Conservation (phyloP, 2,888 invertebrate genomes). For the Xestoiulus laeticollis region DNA sequence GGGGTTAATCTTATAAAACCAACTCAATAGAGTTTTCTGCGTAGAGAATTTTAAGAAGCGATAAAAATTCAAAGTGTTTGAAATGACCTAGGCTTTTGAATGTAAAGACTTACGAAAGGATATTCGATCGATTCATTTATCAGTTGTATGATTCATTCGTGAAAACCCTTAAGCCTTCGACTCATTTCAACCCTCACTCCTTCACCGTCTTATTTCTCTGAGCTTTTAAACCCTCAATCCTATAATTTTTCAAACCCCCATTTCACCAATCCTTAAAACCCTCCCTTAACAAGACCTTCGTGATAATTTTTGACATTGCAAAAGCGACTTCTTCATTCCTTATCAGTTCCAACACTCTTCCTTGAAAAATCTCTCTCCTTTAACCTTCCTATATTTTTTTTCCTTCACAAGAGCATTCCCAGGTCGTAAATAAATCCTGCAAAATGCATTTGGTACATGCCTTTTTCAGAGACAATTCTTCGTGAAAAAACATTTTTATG, state of each 20-base stretch:
- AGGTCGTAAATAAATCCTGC: background rate
- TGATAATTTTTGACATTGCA: background rate
- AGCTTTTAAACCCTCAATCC: constrained; percentile 9
- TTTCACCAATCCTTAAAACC: background rate
- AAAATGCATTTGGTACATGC: constrained; percentile 7
- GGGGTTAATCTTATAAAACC: too few species aligned
- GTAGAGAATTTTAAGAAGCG: background rate
- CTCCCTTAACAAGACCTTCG: background rate
- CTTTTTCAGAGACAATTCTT: background rate
- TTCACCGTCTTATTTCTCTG: background rate
- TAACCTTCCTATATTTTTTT: constrained; percentile 10
- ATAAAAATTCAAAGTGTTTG: background rate
- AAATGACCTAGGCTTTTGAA: background rate
- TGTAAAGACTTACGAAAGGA: background rate
- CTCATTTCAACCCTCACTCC: constrained; percentile 11
- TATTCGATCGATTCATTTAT: background rate
- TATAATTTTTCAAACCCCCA: constrained; percentile 26
- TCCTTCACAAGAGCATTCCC: background rate
- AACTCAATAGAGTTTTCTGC: too few species aligned
- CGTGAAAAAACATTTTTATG: background rate
- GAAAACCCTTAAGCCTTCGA: constrained; percentile 5
- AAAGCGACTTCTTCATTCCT: constrained; percentile 26
- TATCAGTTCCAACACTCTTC: constrained; percentile 26
- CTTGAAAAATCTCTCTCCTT: background rate
- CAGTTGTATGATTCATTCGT: background rate